Evolutionary conservation across 2,888 invertebrate genomes (phyloP).

Genomic region (Ceraclea dissimilis): DNA sequence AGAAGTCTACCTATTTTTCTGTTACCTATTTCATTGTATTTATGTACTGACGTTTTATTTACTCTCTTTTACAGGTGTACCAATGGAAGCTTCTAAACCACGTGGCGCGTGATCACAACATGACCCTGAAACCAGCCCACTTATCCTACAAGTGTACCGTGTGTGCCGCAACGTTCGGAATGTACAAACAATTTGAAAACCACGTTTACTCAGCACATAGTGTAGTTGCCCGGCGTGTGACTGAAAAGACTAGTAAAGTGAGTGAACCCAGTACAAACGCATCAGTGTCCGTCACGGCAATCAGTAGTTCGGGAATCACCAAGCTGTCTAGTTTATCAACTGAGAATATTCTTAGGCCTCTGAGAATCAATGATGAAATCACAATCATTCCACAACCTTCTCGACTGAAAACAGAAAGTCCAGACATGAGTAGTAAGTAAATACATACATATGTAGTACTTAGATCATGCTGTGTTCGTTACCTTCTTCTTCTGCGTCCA

Average conservation of each 20-base stretch:
- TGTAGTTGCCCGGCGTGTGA: conserved; percentile 76
- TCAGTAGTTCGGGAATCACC: neutral
- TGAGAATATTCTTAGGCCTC: conserved; percentile 63
- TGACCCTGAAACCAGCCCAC: conserved; percentile 87
- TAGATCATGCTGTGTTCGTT: too few relatives aligned
- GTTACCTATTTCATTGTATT: too few relatives aligned
- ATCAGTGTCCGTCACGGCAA: neutral
- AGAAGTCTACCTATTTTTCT: too few relatives aligned
- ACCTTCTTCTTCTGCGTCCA: too few relatives aligned
- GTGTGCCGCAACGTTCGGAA: conserved; percentile 88
- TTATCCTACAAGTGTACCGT: conserved; percentile 93
- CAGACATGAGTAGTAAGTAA: neutral
- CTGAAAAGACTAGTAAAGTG: conserved; percentile 33
- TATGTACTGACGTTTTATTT: too few relatives aligned
- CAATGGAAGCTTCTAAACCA: conserved; percentile 91
- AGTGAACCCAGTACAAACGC: neutral
- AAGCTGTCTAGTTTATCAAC: conserved; percentile 25
- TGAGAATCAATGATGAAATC: conserved; percentile 84
- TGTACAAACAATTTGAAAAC: conserved; percentile 92
- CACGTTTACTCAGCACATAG: conserved; percentile 92
- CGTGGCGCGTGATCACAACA: conserved; percentile 84
- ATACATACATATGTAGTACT: too few relatives aligned
- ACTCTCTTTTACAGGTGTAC: conserved; percentile 62
- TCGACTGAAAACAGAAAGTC: conserved; percentile 29
- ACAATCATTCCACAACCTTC: conserved; percentile 83